These are phyloP conservation scores for Achatina immaculata DNA, from an alignment of 1,140 invertebrate species.

Conservation along the genomic window DNA sequence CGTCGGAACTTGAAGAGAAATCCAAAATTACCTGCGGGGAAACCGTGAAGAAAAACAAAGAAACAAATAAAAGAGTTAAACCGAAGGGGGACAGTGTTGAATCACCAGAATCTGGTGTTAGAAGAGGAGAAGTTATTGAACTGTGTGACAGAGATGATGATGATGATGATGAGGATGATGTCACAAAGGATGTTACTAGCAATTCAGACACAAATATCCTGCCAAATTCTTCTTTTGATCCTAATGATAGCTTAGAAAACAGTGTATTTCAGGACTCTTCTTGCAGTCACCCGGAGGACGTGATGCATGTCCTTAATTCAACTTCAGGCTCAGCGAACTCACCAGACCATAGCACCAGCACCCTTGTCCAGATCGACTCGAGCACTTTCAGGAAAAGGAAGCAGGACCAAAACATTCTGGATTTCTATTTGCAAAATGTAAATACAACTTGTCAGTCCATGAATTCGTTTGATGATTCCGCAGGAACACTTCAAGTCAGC, in stretches of 20 bases:
- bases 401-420: conserved; percentile 44
- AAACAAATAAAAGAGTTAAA: conserved; percentile 8
- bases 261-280: conserved; percentile 8
- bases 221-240: background rate
- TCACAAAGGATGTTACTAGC: background rate
- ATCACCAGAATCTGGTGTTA: conserved; percentile 29
- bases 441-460: conserved; percentile 62
- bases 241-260: conserved; percentile 7
- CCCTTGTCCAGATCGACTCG: conserved; percentile 27
- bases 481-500: conserved; percentile 12
- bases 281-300: background rate
- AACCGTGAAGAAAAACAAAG: background rate
- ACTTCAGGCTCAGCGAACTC: conserved; percentile 30
- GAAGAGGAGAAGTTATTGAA: conserved; percentile 38
- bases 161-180: background rate
- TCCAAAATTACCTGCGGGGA: background rate
- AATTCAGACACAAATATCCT: background rate
- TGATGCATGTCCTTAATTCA: background rate
- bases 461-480: conserved; percentile 35
- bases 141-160: conserved; percentile 33
- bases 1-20: conserved; percentile 25
- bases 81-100: background rate
- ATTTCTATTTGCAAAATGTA: conserved; percentile 56
- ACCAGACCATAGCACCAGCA: background rate
- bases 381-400: conserved; percentile 64